Evolutionary conservation across 2,888 invertebrate species (phyloP).

Genomic region (Leptopilina drosophilae): DNA sequence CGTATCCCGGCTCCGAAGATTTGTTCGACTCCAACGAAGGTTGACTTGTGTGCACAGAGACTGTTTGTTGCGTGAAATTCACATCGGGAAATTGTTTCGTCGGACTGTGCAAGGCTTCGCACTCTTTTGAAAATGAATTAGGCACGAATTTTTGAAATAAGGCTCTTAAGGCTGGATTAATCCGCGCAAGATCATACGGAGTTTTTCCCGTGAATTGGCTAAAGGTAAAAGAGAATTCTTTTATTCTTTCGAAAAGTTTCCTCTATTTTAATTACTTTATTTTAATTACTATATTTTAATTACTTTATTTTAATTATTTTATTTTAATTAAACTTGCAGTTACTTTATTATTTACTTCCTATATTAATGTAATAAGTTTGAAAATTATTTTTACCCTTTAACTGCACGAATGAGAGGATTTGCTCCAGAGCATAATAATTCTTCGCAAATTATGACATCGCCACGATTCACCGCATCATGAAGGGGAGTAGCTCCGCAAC

Average conservation of each 20-base stretch:
- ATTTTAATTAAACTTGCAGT: too few relatives aligned
- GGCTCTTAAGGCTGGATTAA: conserved; percentile 65
- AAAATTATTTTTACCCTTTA: conserved; percentile 74
- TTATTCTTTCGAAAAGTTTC: too few relatives aligned
- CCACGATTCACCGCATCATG: conserved; percentile 81
- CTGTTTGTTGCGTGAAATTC: conserved; percentile 68
- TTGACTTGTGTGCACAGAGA: conserved; percentile 71
- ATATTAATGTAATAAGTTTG: too few relatives aligned
- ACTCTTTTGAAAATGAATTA: conserved; percentile 68
- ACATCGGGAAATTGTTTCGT: conserved; percentile 65
- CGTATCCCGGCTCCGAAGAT: conserved; percentile 71
- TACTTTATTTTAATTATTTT: too few relatives aligned
- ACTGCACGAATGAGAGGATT: conserved; percentile 78
- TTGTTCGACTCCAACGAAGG: conserved; percentile 72
- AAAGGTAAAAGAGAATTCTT: conserved; percentile 34
- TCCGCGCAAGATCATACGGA: conserved; percentile 70
- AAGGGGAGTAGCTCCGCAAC: conserved; percentile 80
- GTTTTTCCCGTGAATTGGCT: conserved; percentile 74
- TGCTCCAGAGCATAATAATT: conserved; percentile 80
- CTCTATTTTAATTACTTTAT: too few relatives aligned
- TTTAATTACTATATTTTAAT: too few relatives aligned
- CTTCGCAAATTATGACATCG: conserved; percentile 78
- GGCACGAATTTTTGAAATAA: conserved; percentile 68
- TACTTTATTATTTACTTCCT: too few relatives aligned
- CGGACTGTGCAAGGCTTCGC: conserved; percentile 69